Evolutionary conservation across 2,888 invertebrate species (phyloP), one percentile per base, ranked within the genome.

Genomic region (Drosophila borborema): DNA sequence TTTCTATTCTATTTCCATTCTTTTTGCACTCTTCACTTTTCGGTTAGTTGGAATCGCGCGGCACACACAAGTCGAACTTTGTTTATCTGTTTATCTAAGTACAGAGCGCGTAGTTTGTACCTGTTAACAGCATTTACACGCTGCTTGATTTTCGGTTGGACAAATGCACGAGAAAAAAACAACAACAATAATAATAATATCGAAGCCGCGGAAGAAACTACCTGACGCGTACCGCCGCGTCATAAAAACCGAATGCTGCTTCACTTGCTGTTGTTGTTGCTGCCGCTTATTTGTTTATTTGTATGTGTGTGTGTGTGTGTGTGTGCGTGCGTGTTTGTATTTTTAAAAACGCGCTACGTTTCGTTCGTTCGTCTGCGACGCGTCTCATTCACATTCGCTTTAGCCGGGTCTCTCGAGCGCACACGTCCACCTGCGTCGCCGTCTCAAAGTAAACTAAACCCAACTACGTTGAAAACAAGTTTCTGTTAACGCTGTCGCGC

Each of bases 361-460:
- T 68, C 64, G 69, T 74, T 60, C 68, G 36, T 58, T 60, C 68
- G 36, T 58, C 49, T 38, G 68, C 54, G 65, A 73, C 79, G 73
- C 80, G 87, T 72, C 70, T 81, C 77, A 77, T 82, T 83, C 77
- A 77, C 85, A 72, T 68, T 81, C 65, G 74, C 31, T 66, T 43
- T 51, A 54, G 54, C 56, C 34, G 53, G 53, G 20, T 49, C 41
- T 56, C 53, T 80, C 80, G 67, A 65, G 64, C 72, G 53, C 70
- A 89, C 86, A 92, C 92, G 91, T 92, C 93, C 91, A 91, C 84
- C 91, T 90, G 88, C 91, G 89, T 85, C 83, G 91, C 90, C 90
- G 92, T 89, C 91, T 90, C 91, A 91, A 92, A 91, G 88, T 91
- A 92, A 92, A 93, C 92, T 92, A 87, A 85, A 88, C 62, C 72